Percentiles rank a stretch among this genome's conserved stretches.
Evolutionary conservation across 2,888 invertebrate genomes (phyloP).

Genomic region (Dicranocentrus wangi): DNA sequence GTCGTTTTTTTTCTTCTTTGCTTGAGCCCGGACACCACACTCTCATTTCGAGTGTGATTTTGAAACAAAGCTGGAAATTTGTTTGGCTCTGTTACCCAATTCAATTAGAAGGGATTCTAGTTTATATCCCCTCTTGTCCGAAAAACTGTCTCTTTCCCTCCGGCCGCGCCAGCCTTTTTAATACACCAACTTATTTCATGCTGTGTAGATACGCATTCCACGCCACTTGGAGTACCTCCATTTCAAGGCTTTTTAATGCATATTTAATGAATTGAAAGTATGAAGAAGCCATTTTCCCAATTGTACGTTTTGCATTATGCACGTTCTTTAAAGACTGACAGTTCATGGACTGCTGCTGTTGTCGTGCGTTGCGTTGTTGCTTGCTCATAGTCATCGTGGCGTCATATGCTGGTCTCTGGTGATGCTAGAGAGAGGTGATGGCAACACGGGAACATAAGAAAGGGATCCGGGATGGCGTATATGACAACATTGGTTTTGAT

Average conservation of each 20-base stretch:
- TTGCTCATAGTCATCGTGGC: no score
- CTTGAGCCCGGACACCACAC: no score
- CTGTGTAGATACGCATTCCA: no score
- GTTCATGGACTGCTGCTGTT: no score
- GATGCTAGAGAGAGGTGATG: not conserved
- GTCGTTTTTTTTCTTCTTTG: not conserved
- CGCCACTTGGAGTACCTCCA: no score
- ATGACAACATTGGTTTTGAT: not conserved
- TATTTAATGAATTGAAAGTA: conserved; percentile 47
- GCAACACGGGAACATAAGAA: not conserved
- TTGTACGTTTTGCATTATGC: not conserved
- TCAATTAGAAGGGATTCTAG: not conserved
- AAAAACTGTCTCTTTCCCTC: not conserved
- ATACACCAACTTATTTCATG: not conserved
- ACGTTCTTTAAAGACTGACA: not conserved
- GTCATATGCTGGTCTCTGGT: no score
- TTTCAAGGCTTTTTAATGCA: conserved; percentile 36
- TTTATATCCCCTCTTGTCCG: not conserved
- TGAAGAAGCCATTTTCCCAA: not conserved
- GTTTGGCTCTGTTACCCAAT: not conserved
- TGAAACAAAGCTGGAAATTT: no score
- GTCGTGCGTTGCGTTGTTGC: no score
- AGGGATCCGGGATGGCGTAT: no score
- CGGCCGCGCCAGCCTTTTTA: not conserved
- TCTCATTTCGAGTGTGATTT: no score